Base-by-base conservation (phyloP, 2,113 vertebrate species). In the Suricata suricatta region DNA sequence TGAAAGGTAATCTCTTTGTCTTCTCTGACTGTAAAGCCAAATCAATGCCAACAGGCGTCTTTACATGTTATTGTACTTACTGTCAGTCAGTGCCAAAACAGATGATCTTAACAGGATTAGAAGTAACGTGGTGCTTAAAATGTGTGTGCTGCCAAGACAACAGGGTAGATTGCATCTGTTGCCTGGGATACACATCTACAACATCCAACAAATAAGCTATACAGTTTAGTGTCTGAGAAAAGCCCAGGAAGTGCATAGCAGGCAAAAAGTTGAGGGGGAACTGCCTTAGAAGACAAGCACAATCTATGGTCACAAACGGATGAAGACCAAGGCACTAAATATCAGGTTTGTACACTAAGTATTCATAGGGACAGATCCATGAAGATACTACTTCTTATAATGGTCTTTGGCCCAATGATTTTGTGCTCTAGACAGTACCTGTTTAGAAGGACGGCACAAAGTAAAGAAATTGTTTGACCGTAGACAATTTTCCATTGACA, bases 101-200 rank as follows among this genome's bases (percentile, higher is more conserved):
- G 86, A 93, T 44, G 0, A 82, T 54, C 87, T 85, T 93, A 98
- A 50, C 33, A 92, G 80, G 88, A 90, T 84, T 97, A 93, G 92
- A 97, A 97, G 88, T 95, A 85, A 35, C 50, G 0, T 47, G 93
- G 76, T 76, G 44, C 92, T 97, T 98, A 93, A 98, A 97, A 94
- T 52, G 64, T 96, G 47, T 91, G 52, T 92, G 82, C 96, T 98
- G 81, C 88, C 35, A 60, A 92, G 87, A 80, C 79, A 97, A 90
- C 88, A 96, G 88, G 33, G 79, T 96, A n/a, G 77, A 76, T n/a
- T 93, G 35, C 83, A 97, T 72, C 27, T 96, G 96, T 97, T 98
- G 93, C 98, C 95, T 97, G 93, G 93, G 97, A 98, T 98, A 98
- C 96, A 94, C 29, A 6, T 38, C 47, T 90, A 74, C 19, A 97